Conservation (phyloP, 2,113 vertebrate species). For the Miniopterus natalensis region DNA sequence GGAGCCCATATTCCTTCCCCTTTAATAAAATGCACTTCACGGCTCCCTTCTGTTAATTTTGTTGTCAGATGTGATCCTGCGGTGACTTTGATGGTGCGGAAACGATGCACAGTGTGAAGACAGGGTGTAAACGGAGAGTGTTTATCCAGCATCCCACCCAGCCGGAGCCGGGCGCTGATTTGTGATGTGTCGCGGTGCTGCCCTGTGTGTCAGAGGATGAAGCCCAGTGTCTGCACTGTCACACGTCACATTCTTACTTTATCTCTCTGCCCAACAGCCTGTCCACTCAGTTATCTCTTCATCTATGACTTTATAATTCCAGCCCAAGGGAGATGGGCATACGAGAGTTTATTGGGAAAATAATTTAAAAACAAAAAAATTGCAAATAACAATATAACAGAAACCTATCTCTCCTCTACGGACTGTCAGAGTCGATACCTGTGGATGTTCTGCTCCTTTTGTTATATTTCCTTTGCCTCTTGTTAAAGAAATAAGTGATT, state of each 20-base stretch:
- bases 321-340: neutral
- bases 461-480: neutral
- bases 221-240: neutral
- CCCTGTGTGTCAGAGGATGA: neutral
- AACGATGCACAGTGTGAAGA: conserved; percentile 16
- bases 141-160: neutral
- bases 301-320: neutral
- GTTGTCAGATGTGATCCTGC: conserved; percentile 38
- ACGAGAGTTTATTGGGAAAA: neutral
- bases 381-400: neutral
- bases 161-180: conserved; percentile 9
- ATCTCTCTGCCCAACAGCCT: neutral
- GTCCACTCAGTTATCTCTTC: neutral
- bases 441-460: neutral
- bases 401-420: neutral
- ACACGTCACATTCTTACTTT: conserved; percentile 36
- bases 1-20: neutral
- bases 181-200: neutral
- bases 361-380: neutral
- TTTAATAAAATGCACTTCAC: conserved; percentile 36
- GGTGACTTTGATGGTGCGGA: conserved; percentile 17
- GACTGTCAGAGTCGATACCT: neutral
- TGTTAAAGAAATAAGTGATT: neutral
- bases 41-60: conserved; percentile 63
- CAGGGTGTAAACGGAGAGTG: neutral